Evolutionary conservation across 2,797 vertebrate species (phyloP).

Genomic region (Parotocinclus haroldoi): DNA sequence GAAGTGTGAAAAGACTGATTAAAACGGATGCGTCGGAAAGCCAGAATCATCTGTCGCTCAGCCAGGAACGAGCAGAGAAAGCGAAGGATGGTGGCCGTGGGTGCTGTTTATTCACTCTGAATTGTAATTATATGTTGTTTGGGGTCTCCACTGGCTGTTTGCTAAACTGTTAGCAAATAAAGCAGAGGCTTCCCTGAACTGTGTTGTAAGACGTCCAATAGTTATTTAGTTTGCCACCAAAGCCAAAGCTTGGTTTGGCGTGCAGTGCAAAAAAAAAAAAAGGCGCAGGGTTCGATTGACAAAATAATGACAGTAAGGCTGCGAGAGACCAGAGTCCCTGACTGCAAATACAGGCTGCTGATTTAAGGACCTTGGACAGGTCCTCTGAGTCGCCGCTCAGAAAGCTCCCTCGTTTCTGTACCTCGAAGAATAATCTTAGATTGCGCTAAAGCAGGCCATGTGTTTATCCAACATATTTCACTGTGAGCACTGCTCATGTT

Average conservation of each 20-base stretch:
- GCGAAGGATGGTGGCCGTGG: slow-evolving; percentile 58
- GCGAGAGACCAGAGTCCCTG: not conserved
- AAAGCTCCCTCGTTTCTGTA: slow-evolving; percentile 3
- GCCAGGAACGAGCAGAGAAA: slow-evolving; percentile 54
- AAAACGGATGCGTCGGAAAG: too few species aligned
- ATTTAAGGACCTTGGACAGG: slow-evolving; percentile 40
- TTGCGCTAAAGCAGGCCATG: slow-evolving; percentile 27
- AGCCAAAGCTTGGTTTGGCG: too few species aligned
- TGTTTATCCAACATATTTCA: slow-evolving; percentile 16
- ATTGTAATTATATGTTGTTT: slow-evolving; percentile 29
- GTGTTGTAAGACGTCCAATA: too few species aligned
- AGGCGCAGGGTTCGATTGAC: too few species aligned
- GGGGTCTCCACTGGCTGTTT: slow-evolving; percentile 25
- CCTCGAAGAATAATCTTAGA: slow-evolving; percentile 16
- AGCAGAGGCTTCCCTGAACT: too few species aligned
- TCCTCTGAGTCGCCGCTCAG: slow-evolving; percentile 1
- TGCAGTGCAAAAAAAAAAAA: too few species aligned
- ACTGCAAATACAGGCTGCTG: not conserved
- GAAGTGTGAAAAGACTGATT: too few species aligned
- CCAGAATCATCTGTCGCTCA: too few species aligned
- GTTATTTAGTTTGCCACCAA: too few species aligned
- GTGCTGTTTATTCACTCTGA: slow-evolving; percentile 29
- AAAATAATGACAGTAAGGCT: too few species aligned
- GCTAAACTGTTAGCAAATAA: too few species aligned
- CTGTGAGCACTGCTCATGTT: slow-evolving; percentile 25